These are phyloP conservation scores for Nothobranchius kuhntae DNA, from an alignment of 2,113 vertebrate species.

Conservation along the genomic window DNA sequence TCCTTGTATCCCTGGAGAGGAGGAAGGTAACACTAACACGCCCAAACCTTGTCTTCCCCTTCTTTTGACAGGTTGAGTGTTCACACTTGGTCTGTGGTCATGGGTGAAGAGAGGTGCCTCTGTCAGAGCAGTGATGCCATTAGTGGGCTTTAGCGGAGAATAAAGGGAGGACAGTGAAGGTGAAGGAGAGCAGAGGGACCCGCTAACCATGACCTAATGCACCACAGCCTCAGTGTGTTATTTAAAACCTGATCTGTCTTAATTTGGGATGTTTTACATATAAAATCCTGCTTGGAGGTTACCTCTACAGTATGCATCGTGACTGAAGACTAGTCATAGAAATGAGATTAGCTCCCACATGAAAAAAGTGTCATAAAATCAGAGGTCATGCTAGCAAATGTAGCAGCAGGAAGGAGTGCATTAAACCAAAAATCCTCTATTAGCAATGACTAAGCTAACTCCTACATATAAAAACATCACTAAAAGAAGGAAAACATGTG, in stretches of 20 bases:
- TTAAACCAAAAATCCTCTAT: too few relatives aligned
- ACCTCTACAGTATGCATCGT: too few relatives aligned
- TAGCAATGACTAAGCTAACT: too few relatives aligned
- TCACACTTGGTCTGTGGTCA: conserved; percentile 10
- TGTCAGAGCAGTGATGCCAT: conserved; percentile 29
- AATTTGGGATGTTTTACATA: background rate
- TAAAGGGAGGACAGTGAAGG: conserved; percentile 40
- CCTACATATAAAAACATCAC: too few relatives aligned
- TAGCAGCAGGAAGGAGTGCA: too few relatives aligned
- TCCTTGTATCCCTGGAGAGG: conserved; percentile 44
- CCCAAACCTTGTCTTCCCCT: conserved; percentile 57
- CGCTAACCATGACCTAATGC: conserved; percentile 23
- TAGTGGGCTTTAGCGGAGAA: conserved; percentile 37
- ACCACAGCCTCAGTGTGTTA: conserved; percentile 1
- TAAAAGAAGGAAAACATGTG: too few relatives aligned
- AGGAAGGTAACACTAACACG: conserved; percentile 55
- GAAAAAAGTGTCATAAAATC: too few relatives aligned
- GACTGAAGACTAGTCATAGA: too few relatives aligned
- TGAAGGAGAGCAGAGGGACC: conserved; percentile 25
- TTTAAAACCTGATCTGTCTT: background rate
- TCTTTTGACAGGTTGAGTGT: conserved; percentile 12
- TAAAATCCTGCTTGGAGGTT: too few relatives aligned
- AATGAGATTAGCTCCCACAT: too few relatives aligned
- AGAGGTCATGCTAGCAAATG: too few relatives aligned
- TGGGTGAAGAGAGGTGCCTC: conserved; percentile 1